Percentiles rank a stretch among this genome's conserved stretches.
Conservation (phyloP, 2,888 invertebrate species). For the Nemoura dubitans region DNA sequence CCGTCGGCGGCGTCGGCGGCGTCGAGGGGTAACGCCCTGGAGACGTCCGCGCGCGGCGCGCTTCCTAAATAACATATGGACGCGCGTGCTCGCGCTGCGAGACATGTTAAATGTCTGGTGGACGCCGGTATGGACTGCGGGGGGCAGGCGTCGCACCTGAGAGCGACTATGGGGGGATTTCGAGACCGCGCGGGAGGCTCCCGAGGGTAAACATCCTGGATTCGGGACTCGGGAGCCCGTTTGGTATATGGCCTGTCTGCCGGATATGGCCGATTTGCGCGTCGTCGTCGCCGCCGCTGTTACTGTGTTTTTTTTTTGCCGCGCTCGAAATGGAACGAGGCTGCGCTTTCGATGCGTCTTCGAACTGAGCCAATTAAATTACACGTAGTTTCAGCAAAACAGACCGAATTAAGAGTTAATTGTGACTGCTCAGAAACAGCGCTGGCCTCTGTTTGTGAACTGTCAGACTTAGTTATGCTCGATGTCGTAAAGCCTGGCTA, state of each 20-base stretch:
- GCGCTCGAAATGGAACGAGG: constrained; percentile 8
- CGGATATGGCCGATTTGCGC: not conserved
- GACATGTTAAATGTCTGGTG: not conserved
- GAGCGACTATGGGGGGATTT: not conserved
- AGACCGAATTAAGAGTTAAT: constrained; percentile 9
- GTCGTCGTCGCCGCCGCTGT: not conserved
- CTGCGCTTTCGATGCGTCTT: not conserved
- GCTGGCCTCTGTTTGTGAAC: not conserved
- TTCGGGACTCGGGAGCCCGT: too few relatives aligned
- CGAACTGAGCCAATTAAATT: not conserved
- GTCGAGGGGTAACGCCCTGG: constrained; percentile 39
- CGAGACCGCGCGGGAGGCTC: not conserved
- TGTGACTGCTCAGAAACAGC: not conserved
- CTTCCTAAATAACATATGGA: constrained; percentile 21
- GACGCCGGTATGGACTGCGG: not conserved
- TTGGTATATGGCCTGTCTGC: not conserved
- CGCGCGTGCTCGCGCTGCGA: not conserved
- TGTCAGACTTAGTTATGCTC: not conserved
- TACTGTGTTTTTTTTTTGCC: too few relatives aligned
- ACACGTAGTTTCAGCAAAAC: not conserved
- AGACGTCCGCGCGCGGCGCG: not conserved
- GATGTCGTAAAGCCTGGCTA: not conserved
- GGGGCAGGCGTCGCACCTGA: not conserved
- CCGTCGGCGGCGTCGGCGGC: constrained; percentile 44
- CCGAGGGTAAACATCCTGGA: not conserved